Evolutionary conservation across 2,797 vertebrate species (phyloP), one percentile per base, ranked within the genome.

Genomic region (Gymnothorax reevesii): DNA sequence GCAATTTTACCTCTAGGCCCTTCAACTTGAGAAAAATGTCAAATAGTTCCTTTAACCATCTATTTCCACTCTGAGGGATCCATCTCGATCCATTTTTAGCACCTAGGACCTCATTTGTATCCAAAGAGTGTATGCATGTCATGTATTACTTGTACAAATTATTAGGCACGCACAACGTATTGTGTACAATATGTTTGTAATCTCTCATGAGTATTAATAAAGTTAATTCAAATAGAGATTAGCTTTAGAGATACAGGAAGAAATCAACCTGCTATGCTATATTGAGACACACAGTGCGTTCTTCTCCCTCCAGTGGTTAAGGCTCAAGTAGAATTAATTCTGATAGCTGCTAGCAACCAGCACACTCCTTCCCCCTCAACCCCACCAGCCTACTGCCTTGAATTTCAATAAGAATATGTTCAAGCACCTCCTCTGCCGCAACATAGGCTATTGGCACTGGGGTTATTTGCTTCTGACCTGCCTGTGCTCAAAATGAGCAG

Each of bases 241-340:
- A 54, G 77, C 22, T n/a, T 22, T 8, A n/a, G 49, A 80, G 22
- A 54, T 22, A 52, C 22, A 10, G 13, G 15, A 54, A 8, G 77
- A 80, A 55, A 55, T 55, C 25, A 33, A n/a, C 7, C 52, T n/a
- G 52, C 49, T 52, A 49, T 2, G 33, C 10, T 54, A 54, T 80
- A 80, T 80, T 80, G 77, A 80, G 22, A 17, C 55, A 52, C 25
- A 22, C 77, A 54, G 77, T 9, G 77, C 20, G 25, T 54, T n/a
- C 55, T 52, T 80, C 77, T 12, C 33, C 73, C 73, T 77, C 73
- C 77, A 54, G 77, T 80, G 77, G 77, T 80, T 80, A 80, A 80
- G 8, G 77, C 52, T 79, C 42, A 79, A 42, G 75, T 52, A 79
- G 54, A 79, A 79, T 49, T n/a, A 17, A 79, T 49, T 80, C 77